Base-by-base conservation (phyloP, 1,140 invertebrate species). In the Drosophila pseudoobscura region DNA sequence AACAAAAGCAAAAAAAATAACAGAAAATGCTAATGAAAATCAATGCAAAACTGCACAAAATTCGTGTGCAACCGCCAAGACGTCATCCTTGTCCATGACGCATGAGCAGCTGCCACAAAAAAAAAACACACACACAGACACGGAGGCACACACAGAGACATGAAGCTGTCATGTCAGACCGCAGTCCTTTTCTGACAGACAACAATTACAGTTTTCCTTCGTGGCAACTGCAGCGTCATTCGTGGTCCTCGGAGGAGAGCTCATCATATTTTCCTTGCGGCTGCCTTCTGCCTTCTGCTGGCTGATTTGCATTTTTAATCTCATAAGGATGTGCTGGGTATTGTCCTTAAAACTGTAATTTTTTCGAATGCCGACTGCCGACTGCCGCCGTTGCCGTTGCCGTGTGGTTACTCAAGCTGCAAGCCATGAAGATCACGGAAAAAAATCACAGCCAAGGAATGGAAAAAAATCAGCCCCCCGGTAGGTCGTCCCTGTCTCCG, bases 231-330 rank as follows among this genome's bases (percentile, higher is more conserved):
- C 78, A 64, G 22, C 73, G 78, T 80, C 78, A 80, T 80, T 75
- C 41, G 29, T 44, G 45, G 46, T 63, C 35, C 71, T 58, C 63
- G 51, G 61, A 68, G 35, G 1, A 39, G 35, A 13, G 35, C 72
- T 69, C 82, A 63, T 87, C 83, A 83, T 83, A 77, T 82, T 87
- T 87, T 72, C 56, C 62, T 50, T 87, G 78, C 75, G 83, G 77
- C 71, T 80, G 73, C 77, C 65, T 62, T 75, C 71, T 80, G 73
- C 77, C 65, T 62, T 75, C 55, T 61, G 64, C 80, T 90, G 89
- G 64, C 80, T 90, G 89, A 90, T 90, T 90, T 90, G 89, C 89
- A 90, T 90, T 90, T 90, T 90, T 90, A 90, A 90, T 90, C 89
- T 90, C 89, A 90, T 90, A 90, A 90, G 89, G 80, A 90, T 90